These are phyloP conservation scores for Montipora foliosa DNA, from an alignment of 64 coral and sea anemone genomes.

Conservation along the genomic window DNA sequence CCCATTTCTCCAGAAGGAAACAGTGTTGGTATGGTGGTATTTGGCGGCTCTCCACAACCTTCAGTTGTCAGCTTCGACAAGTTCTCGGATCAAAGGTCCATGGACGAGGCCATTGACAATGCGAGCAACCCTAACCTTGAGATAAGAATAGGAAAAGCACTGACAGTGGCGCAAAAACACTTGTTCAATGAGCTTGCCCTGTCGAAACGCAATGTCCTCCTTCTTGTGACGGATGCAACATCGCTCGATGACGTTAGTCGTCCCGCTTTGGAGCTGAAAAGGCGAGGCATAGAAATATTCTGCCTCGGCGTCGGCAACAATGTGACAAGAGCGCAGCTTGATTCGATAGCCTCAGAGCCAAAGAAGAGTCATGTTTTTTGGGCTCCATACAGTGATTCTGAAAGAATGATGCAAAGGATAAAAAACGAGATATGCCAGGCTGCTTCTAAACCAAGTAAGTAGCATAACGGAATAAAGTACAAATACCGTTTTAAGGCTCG, in stretches of 20 bases:
- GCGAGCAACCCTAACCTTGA: conserved; percentile 68
- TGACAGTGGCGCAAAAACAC: conserved; percentile 51
- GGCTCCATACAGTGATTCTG: conserved; percentile 40
- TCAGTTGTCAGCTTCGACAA: conserved; percentile 72
- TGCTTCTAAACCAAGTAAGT: conserved; percentile 35
- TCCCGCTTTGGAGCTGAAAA: conserved; percentile 52
- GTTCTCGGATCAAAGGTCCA: conserved; percentile 46
- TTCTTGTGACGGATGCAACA: conserved; percentile 58
- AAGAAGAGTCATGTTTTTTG: conserved; percentile 55
- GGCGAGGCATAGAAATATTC: conserved; percentile 64
- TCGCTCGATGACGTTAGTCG: conserved; percentile 67
- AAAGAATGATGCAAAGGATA: conserved; percentile 35
- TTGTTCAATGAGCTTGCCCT: conserved; percentile 44
- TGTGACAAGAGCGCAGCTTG: conserved; percentile 53
- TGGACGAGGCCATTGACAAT: conserved; percentile 77
- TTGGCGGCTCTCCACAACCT: conserved; percentile 68
- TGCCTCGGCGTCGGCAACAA: conserved; percentile 45
- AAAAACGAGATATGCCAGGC: conserved; percentile 47
- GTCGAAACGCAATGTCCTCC: conserved; percentile 58
- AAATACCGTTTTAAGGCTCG: no score
- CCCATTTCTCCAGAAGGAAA: conserved; percentile 59
- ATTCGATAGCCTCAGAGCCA: conserved; percentile 60
- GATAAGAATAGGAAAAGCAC: conserved; percentile 62
- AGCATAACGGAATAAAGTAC: no score
- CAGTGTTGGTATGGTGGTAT: conserved; percentile 72